A percentile compares a stretch with the other conserved stretches of the same genome.
Evolutionary conservation across 2,797 vertebrate species (phyloP).

Genomic region (Falco berigora): DNA sequence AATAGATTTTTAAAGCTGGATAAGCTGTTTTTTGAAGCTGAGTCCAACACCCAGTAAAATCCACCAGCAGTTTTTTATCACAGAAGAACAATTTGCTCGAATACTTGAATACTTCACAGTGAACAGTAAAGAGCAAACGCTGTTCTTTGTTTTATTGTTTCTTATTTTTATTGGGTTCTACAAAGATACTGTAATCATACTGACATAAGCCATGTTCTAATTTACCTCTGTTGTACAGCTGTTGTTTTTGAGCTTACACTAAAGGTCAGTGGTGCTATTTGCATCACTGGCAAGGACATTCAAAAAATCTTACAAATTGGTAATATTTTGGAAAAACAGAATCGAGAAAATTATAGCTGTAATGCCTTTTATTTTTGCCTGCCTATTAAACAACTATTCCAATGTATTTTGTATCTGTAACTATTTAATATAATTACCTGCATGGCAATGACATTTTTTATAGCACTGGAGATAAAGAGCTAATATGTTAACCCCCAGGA

Average conservation of each 20-base stretch:
- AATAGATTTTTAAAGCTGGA: not conserved
- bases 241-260: not conserved
- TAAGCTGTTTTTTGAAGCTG: not conserved
- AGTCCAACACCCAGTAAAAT: not conserved
- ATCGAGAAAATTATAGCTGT: slow-evolving; percentile 11
- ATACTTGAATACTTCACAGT: not conserved
- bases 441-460: slow-evolving; percentile 31
- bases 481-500: slow-evolving; percentile 52
- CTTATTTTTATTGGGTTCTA: not conserved
- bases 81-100: not conserved
- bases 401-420: slow-evolving; percentile 39
- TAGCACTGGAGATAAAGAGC: slow-evolving; percentile 30
- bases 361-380: slow-evolving; percentile 41
- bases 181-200: not conserved
- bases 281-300: not conserved
- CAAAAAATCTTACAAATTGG: not conserved
- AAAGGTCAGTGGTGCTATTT: slow-evolving; percentile 33
- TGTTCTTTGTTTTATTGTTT: not conserved
- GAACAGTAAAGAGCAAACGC: not conserved
- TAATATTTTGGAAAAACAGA: slow-evolving; percentile 25
- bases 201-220: slow-evolving; percentile 31
- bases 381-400: slow-evolving; percentile 36
- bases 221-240: slow-evolving; percentile 53
- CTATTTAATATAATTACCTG: slow-evolving; percentile 51
- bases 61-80: not conserved